Conservation (phyloP, 2,888 invertebrate genomes). For the Calameuta pallipes region DNA sequence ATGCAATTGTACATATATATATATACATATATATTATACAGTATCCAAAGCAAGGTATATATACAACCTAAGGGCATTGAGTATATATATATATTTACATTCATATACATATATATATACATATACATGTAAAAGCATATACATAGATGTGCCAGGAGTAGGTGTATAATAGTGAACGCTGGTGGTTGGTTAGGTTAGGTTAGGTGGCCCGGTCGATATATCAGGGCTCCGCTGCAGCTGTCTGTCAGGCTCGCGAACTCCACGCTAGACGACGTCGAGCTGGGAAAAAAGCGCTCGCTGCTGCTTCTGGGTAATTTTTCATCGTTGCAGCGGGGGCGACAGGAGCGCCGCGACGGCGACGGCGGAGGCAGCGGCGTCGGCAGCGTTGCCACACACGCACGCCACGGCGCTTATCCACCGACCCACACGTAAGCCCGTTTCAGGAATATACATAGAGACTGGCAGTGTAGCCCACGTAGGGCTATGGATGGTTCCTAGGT, state of each 20-base stretch:
- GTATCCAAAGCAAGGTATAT: too few species aligned
- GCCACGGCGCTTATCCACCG: slow-evolving; percentile 16
- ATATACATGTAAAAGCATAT: slow-evolving; percentile 24
- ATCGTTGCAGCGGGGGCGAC: slow-evolving; percentile 60
- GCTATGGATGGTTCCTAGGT: too few species aligned
- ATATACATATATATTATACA: too few species aligned
- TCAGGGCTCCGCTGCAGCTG: slow-evolving; percentile 65
- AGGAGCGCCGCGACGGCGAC: slow-evolving; percentile 48
- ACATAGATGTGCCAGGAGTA: slow-evolving; percentile 30
- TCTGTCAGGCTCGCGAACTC: slow-evolving; percentile 63
- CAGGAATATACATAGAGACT: background rate
- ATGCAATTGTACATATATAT: background rate
- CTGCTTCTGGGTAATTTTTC: slow-evolving; percentile 64
- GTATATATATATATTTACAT: too few species aligned
- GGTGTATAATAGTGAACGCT: slow-evolving; percentile 53
- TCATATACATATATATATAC: background rate
- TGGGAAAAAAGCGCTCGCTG: slow-evolving; percentile 48
- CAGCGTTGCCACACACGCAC: slow-evolving; percentile 43
- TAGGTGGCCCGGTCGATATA: slow-evolving; percentile 64
- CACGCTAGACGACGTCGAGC: slow-evolving; percentile 57
- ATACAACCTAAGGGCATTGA: too few species aligned
- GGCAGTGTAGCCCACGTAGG: too few species aligned
- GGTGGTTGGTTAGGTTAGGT: slow-evolving; percentile 56
- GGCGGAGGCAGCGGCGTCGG: slow-evolving; percentile 48
- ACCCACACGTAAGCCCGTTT: slow-evolving; percentile 21